Evolutionary conservation across 2,888 invertebrate species (phyloP), one percentile per base, ranked within the genome.

Genomic region (Fabriciana adippe): DNA sequence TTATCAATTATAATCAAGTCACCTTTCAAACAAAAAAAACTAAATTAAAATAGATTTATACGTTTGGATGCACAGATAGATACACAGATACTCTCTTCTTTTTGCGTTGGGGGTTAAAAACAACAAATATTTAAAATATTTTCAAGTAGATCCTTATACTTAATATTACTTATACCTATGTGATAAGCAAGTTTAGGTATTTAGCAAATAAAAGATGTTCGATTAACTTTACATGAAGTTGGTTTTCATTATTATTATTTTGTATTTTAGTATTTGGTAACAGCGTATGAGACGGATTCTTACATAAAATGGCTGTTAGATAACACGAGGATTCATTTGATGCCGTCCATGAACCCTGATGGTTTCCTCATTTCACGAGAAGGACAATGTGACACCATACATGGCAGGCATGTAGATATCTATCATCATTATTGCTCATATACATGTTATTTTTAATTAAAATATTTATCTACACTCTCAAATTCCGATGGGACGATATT

Each of bases 291-390:
- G 54, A 94, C 95, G 2, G 97, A 99, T 89, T 94, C 96, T 21
- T 97, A 97, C 84, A 95, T 99, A 69, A 95, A 96, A 79, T 97
- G 97, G 96, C 90, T 99, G 67, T 85, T 99, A 85, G 97, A 99
- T 87, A 97, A 97, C 85, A 99, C 99, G 0, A 94, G 99, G 72
- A 98, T 99, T 78, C 99, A 99, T 87, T 95, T 99, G 78, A 94
- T 99, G 94, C 99, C 99, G 0, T 97, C 98, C 0, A 98, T 99
- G 98, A 99, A 99, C 89, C 99, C 99, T 0, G 99, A 99, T 86
- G 99, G 99, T 26, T 99, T 96, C 90, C 97, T 98, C 77, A 96
- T 96, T 21, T 97, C 99, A 6, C 95, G 96, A 78, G 97, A 98
- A 87, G 97, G 98, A 47, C 94, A 95, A 69, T 98, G 98, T 80